phyloP scores from a whole-genome alignment of 2,888 invertebrate genomes.

The Pachycephus smyrnensis region DNA sequence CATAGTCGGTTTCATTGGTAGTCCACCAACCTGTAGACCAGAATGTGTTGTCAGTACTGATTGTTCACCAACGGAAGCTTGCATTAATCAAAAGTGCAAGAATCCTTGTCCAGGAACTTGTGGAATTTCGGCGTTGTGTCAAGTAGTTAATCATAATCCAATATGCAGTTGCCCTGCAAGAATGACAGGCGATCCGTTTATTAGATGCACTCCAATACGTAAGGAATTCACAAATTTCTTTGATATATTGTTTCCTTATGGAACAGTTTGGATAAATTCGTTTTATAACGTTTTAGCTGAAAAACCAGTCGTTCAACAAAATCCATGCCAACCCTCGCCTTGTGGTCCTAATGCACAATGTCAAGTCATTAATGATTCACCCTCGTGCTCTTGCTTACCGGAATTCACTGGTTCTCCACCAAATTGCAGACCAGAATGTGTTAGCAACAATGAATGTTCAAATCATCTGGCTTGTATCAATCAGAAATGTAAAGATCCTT shows the following conservation, averaged over 20 bases:
- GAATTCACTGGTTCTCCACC: slow-evolving; percentile 78
- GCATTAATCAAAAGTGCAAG: slow-evolving; percentile 81
- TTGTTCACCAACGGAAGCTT: slow-evolving; percentile 79
- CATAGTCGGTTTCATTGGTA: slow-evolving; percentile 76
- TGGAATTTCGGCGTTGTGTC: slow-evolving; percentile 77
- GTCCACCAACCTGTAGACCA: slow-evolving; percentile 79
- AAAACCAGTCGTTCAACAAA: slow-evolving; percentile 58
- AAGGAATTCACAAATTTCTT: slow-evolving; percentile 51
- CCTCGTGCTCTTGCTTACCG: slow-evolving; percentile 76
- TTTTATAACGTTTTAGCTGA: slow-evolving; percentile 17
- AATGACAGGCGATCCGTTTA: slow-evolving; percentile 79
- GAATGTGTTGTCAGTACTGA: slow-evolving; percentile 81
- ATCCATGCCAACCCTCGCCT: slow-evolving; percentile 80
- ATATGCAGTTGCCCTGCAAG: slow-evolving; percentile 78
- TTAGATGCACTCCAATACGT: slow-evolving; percentile 75
- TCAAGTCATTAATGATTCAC: slow-evolving; percentile 72
- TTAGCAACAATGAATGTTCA: slow-evolving; percentile 61
- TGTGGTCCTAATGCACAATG: slow-evolving; percentile 81
- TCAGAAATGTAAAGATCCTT: slow-evolving; percentile 65
- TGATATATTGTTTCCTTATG: neutral
- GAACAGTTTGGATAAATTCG: slow-evolving; percentile 14
- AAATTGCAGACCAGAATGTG: slow-evolving; percentile 80
- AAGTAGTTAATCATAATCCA: slow-evolving; percentile 80
- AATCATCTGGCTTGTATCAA: slow-evolving; percentile 62
- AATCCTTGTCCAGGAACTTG: slow-evolving; percentile 83